Conservation (phyloP, 2,888 invertebrate genomes). For the Sisyra terminalis region DNA sequence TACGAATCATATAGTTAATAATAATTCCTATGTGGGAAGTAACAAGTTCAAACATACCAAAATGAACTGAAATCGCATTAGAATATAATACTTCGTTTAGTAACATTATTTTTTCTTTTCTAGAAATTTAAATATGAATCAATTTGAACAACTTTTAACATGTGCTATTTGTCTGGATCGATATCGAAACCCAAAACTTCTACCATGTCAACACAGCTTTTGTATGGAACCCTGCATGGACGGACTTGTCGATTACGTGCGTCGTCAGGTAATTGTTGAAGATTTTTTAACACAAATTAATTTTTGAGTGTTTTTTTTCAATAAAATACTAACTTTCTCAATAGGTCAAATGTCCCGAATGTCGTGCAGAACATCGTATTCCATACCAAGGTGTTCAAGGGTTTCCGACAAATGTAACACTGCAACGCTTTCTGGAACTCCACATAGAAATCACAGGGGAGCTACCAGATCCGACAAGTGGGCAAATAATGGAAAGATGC, state of each 20-base stretch:
- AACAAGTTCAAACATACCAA: too few relatives aligned
- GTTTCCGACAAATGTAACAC: constrained; percentile 90
- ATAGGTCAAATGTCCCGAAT: constrained; percentile 95
- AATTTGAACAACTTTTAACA: constrained; percentile 92
- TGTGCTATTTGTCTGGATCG: constrained; percentile 98
- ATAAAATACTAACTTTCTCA: constrained; percentile 13
- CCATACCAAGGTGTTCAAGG: constrained; percentile 89
- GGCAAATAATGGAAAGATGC: constrained; percentile 85
- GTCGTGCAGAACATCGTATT: constrained; percentile 90
- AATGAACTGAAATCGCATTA: background rate
- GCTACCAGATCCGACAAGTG: constrained; percentile 77
- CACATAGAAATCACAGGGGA: constrained; percentile 88
- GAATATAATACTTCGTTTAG: too few relatives aligned
- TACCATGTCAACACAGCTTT: constrained; percentile 99
- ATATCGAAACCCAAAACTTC: constrained; percentile 90
- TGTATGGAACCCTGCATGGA: constrained; percentile 99
- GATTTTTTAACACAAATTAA: constrained; percentile 1
- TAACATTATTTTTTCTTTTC: constrained; percentile 1
- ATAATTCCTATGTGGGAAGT: too few relatives aligned
- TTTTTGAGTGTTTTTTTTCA: constrained; percentile 1
- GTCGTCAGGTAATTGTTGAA: constrained; percentile 53
- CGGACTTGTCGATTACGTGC: constrained; percentile 86
- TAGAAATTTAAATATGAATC: constrained; percentile 53
- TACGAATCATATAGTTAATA: too few relatives aligned
- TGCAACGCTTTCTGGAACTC: constrained; percentile 85